These are phyloP conservation scores for Ceryle rudis DNA, from an alignment of 2,797 vertebrate genomes.

Conservation along the genomic window DNA sequence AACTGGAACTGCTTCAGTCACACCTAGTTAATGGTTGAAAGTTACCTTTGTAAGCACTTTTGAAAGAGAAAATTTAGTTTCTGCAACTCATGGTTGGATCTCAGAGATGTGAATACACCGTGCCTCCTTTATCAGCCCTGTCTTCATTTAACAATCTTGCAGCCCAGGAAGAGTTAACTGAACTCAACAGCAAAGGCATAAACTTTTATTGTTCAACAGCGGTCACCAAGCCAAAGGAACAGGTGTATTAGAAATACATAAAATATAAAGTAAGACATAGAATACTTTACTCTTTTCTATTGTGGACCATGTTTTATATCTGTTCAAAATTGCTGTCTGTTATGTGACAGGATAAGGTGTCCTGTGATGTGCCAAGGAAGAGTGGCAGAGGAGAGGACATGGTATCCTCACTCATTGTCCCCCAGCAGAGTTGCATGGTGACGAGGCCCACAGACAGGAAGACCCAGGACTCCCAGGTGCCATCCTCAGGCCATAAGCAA, in stretches of 20 bases:
- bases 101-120: neutral
- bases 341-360: neutral
- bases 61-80: neutral
- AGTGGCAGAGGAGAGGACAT: neutral
- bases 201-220: neutral
- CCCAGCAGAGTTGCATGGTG: neutral
- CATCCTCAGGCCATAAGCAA: rapidly evolving
- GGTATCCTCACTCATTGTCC: neutral
- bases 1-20: neutral
- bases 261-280: neutral
- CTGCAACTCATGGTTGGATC: neutral
- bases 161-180: neutral
- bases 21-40: neutral
- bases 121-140: neutral
- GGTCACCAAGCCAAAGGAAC: neutral
- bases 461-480: neutral
- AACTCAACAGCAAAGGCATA: neutral
- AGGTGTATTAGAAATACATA: neutral
- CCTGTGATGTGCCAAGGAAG: rapidly evolving
- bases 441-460: neutral
- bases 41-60: neutral
- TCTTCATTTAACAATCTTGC: neutral
- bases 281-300: neutral
- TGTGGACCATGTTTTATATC: neutral
- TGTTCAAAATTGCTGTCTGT: neutral